Evolutionary conservation across 1,140 invertebrate species (phyloP), one percentile per base, ranked within the genome.

Genomic region (Drosophila dunni): DNA sequence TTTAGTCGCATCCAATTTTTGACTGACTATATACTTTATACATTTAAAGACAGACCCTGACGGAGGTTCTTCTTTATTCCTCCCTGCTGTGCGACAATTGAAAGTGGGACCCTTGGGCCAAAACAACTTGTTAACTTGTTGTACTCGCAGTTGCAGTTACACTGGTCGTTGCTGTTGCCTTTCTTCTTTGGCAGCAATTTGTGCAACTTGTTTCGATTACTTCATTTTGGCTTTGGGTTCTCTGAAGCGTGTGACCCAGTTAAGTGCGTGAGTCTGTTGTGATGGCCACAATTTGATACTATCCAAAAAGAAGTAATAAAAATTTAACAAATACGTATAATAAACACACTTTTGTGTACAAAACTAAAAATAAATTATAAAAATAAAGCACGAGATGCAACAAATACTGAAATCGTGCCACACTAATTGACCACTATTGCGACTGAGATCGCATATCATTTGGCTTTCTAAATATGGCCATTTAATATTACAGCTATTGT

Each of bases 111-210:
- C 64, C 60, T 54, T 64, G 61, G 64, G 68, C 38, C 73, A 17
- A 29, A 62, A 58, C 77, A 84, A 74, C 67, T 80, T 84, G 81
- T 80, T 84, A 84, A 83, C 72, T 83, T 83, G 81, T 84, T 63
- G 65, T 70, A 78, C 60, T 82, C 67, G 75, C 78, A 67, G 64
- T 75, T 62, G 46, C 56, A 36, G 46, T 38, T 46, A 45, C 54
- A 57, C 34, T 42, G 45, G 44, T 44, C 38, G 10, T 40, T 13
- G 42, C 8, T 63, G 69, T 56, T 34, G 44, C 15, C 24, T 72
- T 71, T 63, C 38, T 64, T 75, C 50, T 36, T 24, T 48, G 34
- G 15, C 34, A 34, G 45, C 66, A 63, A 58, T 57, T 74, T 69
- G 40, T 51, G 42, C 72, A 75, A 71, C 54, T 75, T 75, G 65